Evolutionary conservation across 2,797 vertebrate species (phyloP), one percentile per base, ranked within the genome.

Genomic region (Sebastes dallii): DNA sequence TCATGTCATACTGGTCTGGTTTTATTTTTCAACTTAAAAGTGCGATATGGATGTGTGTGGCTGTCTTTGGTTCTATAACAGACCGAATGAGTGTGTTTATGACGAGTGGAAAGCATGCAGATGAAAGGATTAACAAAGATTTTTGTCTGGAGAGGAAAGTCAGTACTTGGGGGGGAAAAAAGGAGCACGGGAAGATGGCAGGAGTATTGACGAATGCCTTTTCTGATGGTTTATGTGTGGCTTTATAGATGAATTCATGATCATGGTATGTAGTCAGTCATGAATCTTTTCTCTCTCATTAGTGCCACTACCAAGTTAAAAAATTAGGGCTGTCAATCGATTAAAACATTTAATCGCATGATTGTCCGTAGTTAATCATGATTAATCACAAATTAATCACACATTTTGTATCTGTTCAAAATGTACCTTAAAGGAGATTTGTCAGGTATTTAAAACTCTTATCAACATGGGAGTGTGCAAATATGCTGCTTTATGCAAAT

Each of bases 81-180:
- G 18, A 18, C 16, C 16, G 42, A 60, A 13, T n/a, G n/a, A 0
- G 58, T 29, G 58, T 20, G 58, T 30, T 50, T 18, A 20, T 13
- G 74, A 79, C 65, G 85, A 79, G 77, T 79, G 50, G 30, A 83
- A 81, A 54, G 16, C 70, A 50, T 73, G 69, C 52, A 89, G 74
- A 85, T 84, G 78, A 87, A 86, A 86, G 61, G 66, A 87, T 82
- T 77, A 61, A 46, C 27, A 32, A 78, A 20, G n/a, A 60, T 68
- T 66, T 72, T 83, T 78, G 66, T 77, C 74, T 60, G 72, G 36
- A n/a, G 62, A 74, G 65, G 27, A 79, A 75, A 82, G 59, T 80
- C 46, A 29, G 54, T 62, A 5, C 29, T 34, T 34, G 18, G 27
- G 25, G 25, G 16, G 5, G 9, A 3, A 13, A 27, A 42, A 18